Evolutionary conservation across 2,113 vertebrate species (phyloP).

Genomic region (Ceyx margarethae): DNA sequence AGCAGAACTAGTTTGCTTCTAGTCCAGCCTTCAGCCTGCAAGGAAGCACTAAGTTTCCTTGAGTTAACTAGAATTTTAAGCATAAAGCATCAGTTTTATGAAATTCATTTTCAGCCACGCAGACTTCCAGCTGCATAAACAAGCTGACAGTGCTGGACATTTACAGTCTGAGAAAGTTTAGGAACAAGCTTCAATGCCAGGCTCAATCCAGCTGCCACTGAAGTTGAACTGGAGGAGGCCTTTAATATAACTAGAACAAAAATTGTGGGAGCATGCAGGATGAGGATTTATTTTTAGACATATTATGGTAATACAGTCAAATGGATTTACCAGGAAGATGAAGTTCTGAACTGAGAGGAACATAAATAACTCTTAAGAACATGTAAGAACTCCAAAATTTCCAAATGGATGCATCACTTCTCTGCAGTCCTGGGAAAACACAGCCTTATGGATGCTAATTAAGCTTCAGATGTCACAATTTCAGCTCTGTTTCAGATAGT

Average conservation of each 20-base stretch:
- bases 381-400: not conserved
- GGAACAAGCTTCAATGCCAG: not conserved
- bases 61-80: not conserved
- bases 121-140: conserved; percentile 55
- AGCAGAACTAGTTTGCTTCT: not conserved
- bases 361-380: not conserved
- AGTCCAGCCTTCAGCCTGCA: not conserved
- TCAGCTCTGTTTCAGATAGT: not conserved
- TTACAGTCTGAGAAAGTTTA: conserved; percentile 26
- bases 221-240: not conserved
- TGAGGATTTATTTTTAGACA: conserved; percentile 37
- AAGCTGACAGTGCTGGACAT: conserved; percentile 15
- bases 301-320: conserved; percentile 19
- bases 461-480: conserved; percentile 21
- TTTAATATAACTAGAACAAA: not conserved
- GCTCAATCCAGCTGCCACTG: conserved; percentile 6
- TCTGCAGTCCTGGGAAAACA: conserved; percentile 14
- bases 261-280: not conserved
- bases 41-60: not conserved
- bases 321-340: conserved; percentile 22
- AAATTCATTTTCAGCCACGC: conserved; percentile 1
- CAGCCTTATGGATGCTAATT: not conserved
- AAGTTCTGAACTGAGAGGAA: conserved; percentile 14
- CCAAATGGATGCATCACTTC: not conserved
- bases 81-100: conserved; percentile 25